Percentiles rank a stretch among this genome's conserved stretches.
Evolutionary conservation across 2,888 invertebrate species (phyloP).

Genomic region (Chrysotoxum bicinctum): DNA sequence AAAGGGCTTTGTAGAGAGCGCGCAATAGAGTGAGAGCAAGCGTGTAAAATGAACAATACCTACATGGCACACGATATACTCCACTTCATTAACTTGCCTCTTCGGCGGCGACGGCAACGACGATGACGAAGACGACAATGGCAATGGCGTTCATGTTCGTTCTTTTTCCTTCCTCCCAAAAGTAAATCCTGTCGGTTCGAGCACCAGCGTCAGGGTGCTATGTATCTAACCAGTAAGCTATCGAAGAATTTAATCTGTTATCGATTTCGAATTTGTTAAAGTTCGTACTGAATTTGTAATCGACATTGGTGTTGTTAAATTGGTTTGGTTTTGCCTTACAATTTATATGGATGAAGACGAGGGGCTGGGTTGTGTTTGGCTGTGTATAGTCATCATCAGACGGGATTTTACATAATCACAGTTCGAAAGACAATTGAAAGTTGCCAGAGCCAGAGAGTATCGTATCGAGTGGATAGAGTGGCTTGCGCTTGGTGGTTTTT

Average conservation of each 20-base stretch:
- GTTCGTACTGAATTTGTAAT: slow-evolving; percentile 71
- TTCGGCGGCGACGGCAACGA: slow-evolving; percentile 36
- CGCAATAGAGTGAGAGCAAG: slow-evolving; percentile 9
- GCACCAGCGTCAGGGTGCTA: background rate
- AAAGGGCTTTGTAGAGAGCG: background rate
- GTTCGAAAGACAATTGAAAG: slow-evolving; percentile 67
- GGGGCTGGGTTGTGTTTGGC: background rate
- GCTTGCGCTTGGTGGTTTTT: slow-evolving; percentile 41
- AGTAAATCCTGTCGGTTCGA: slow-evolving; percentile 7
- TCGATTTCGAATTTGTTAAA: slow-evolving; percentile 79
- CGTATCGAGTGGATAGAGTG: slow-evolving; percentile 9
- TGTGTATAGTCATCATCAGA: slow-evolving; percentile 54
- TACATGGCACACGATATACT: slow-evolving; percentile 70
- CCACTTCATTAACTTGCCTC: slow-evolving; percentile 70
- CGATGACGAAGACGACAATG: slow-evolving; percentile 41
- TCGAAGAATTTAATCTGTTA: slow-evolving; percentile 80
- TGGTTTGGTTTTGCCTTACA: slow-evolving; percentile 60
- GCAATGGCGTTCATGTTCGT: slow-evolving; percentile 46
- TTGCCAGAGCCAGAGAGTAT: slow-evolving; percentile 21
- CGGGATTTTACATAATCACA: slow-evolving; percentile 70
- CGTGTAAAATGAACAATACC: slow-evolving; percentile 59
- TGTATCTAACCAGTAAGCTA: slow-evolving; percentile 75
- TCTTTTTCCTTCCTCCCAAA: slow-evolving; percentile 1
- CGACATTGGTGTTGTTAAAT: slow-evolving; percentile 69
- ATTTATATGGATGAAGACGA: slow-evolving; percentile 24